phyloP scores from a whole-genome alignment of 2,888 invertebrate species.

The Meiosimyza platycephala region DNA sequence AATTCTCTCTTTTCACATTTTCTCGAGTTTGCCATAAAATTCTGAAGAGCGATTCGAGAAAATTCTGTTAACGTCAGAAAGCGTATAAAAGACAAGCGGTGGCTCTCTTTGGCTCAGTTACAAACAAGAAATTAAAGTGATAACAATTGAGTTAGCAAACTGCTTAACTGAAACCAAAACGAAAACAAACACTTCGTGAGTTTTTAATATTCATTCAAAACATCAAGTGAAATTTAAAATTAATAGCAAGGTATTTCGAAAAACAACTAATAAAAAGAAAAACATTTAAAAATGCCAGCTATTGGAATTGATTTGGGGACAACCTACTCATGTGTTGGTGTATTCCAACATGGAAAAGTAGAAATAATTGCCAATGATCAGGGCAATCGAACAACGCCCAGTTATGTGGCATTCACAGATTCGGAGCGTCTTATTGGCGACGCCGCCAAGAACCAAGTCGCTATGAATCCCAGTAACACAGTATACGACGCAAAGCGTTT shows the following conservation, averaged over 20 bases:
- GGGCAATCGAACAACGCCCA: conserved; percentile 85
- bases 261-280: not conserved
- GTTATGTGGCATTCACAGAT: conserved; percentile 84
- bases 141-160: conserved; percentile 3
- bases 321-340: conserved; percentile 86
- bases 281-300: conserved; percentile 70
- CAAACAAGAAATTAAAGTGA: conserved; percentile 19
- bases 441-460: conserved; percentile 85
- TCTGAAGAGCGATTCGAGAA: not conserved
- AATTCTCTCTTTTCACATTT: not conserved
- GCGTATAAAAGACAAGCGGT: conserved; percentile 12
- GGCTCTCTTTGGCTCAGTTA: not conserved
- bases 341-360: conserved; percentile 85
- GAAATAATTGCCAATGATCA: conserved; percentile 87
- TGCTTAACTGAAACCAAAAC: not conserved
- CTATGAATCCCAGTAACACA: conserved; percentile 90
- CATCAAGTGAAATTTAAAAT: not conserved
- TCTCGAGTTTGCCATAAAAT: not conserved
- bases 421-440: conserved; percentile 86
- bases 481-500: conserved; percentile 94
- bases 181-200: not conserved
- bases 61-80: not conserved
- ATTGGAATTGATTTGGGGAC: conserved; percentile 89
- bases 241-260: too few species aligned
- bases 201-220: not conserved